Evolutionary conservation across 2,113 vertebrate species (phyloP).

Genomic region (Sitta europaea): DNA sequence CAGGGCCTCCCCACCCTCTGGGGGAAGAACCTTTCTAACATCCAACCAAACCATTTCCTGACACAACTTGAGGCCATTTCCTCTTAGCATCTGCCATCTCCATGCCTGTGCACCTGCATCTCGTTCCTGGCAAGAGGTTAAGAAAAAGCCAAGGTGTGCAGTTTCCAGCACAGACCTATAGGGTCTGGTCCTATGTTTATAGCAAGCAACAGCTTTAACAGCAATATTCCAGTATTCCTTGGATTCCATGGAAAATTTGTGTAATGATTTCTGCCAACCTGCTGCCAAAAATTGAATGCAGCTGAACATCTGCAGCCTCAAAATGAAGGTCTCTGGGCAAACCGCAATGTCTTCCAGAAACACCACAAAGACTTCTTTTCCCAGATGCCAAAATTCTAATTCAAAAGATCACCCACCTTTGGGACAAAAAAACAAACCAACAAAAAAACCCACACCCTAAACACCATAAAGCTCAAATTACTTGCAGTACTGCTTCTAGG

Average conservation of each 20-base stretch:
- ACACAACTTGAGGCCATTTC: neutral
- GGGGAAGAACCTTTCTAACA: neutral
- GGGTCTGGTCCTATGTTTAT: neutral
- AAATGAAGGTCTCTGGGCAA: neutral
- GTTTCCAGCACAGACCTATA: neutral
- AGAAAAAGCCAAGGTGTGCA: neutral
- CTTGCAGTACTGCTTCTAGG: neutral
- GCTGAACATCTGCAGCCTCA: neutral
- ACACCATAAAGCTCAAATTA: neutral
- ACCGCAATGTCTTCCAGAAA: neutral
- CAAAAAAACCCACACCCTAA: neutral
- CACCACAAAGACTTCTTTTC: neutral
- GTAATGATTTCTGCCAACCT: neutral
- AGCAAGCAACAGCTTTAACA: neutral
- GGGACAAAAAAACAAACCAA: neutral
- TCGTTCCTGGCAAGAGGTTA: neutral
- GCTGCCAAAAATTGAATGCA: neutral
- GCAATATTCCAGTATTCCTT: rapidly evolving
- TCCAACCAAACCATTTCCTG: neutral
- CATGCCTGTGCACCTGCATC: rapidly evolving
- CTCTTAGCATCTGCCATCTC: neutral
- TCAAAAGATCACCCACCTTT: neutral
- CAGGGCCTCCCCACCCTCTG: neutral
- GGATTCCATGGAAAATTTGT: neutral
- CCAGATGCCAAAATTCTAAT: neutral